Percentiles rank a stretch among this genome's conserved stretches.
These are phyloP conservation scores for Benthosema pterotum DNA, from an alignment of 2,797 vertebrate species.

Conservation along the genomic window DNA sequence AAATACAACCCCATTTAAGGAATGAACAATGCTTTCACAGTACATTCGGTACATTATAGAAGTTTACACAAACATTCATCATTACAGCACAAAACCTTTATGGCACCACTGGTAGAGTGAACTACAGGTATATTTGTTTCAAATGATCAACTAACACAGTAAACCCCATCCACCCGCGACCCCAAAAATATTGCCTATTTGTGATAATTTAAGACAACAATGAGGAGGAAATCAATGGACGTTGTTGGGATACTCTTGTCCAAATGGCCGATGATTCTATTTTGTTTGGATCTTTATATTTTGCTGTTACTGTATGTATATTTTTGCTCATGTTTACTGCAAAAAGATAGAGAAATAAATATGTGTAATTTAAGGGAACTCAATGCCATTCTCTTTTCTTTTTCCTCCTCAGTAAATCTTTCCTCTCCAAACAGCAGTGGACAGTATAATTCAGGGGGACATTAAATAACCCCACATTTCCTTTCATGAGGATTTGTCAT, in stretches of 20 bases:
- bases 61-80: constrained; percentile 8
- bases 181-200: constrained; percentile 38
- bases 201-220: constrained; percentile 32
- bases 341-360: constrained; percentile 81
- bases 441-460: neutral
- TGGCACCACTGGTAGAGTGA: constrained; percentile 21
- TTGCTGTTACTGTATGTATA: constrained; percentile 77
- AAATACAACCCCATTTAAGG: constrained; percentile 2
- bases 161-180: constrained; percentile 5
- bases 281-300: constrained; percentile 62
- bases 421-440: neutral
- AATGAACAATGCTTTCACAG: constrained; percentile 18
- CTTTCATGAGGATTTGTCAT: neutral
- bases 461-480: neutral
- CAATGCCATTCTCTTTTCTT: constrained; percentile 1
- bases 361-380: constrained; percentile 76
- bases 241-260: constrained; percentile 40
- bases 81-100: constrained; percentile 21
- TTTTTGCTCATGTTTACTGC: constrained; percentile 81
- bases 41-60: constrained; percentile 17
- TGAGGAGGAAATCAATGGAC: constrained; percentile 41
- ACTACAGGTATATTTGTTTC: constrained; percentile 9
- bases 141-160: constrained; percentile 20
- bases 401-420: constrained; percentile 16
- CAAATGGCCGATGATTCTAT: constrained; percentile 57